Evolutionary conservation across 2,113 vertebrate species (phyloP).

Genomic region (Onychorhynchus coronatus): DNA sequence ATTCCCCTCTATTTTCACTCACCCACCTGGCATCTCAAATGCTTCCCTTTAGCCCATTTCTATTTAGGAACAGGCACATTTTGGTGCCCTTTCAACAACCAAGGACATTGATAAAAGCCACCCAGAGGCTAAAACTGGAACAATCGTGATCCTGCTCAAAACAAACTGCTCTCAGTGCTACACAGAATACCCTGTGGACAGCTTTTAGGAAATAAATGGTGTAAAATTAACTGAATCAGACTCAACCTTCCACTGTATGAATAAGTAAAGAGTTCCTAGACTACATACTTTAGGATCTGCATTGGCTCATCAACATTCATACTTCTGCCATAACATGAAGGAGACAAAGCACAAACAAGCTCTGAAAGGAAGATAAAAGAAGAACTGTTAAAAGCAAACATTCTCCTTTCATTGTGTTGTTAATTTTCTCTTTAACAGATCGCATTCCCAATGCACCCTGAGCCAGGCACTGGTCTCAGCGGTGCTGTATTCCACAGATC

Average conservation of each 20-base stretch:
- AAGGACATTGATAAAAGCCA: neutral
- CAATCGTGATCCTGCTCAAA: neutral
- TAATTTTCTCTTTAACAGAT: constrained; percentile 6
- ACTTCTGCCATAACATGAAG: neutral
- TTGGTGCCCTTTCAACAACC: neutral
- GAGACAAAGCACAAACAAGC: neutral
- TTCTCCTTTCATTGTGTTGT: neutral
- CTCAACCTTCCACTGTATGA: neutral
- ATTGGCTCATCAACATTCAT: neutral
- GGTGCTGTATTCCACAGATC: neutral
- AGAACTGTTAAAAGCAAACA: neutral
- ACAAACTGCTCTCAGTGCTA: neutral
- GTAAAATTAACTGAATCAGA: neutral
- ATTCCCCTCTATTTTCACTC: neutral
- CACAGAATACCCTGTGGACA: neutral
- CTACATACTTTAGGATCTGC: neutral
- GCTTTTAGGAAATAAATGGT: neutral
- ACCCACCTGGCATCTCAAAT: neutral
- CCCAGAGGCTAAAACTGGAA: neutral
- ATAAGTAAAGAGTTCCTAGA: neutral
- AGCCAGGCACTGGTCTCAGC: neutral
- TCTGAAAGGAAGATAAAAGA: neutral
- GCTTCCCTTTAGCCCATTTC: neutral
- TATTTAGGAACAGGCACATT: neutral
- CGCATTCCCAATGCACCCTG: neutral